Evolutionary conservation across 2,113 vertebrate genomes (phyloP), one percentile per base, ranked within the genome.

Genomic region (Calyptommatus sinebrachiatus): DNA sequence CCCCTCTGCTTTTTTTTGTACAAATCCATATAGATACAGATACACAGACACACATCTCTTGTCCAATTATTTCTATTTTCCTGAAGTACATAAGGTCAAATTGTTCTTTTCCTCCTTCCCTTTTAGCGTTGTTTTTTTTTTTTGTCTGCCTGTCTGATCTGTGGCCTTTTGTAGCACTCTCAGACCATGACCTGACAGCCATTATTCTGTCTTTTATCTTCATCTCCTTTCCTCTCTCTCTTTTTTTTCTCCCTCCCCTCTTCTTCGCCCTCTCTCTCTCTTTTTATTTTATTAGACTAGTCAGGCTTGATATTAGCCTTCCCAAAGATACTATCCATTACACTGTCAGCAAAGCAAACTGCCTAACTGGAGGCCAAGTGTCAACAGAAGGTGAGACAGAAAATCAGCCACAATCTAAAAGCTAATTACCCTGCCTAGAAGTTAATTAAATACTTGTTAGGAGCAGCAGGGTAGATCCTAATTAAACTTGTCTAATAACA

Each of bases 361-460:
- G 89, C 88, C 86, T 79, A 84, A 74, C 84, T 80, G 31, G 84
- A 91, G 95, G 92, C 93, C 92, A 91, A 92, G 94, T 93, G 94
- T 96, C 96, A 95, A 92, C 95, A 95, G 94, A 95, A 96, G 95
- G 95, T 96, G 94, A 95, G 93, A 90, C 80, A 84, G 92, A 93
- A 93, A 94, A 93, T 95, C 95, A 95, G 91, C 93, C 86, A 71
- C 91, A 88, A 94, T 96, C 94, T 94, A 91, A 81, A 93, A 93
- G 94, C 94, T 96, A 97, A 97, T 97, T 96, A 96, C 94, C 92
- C 94, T 93, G 94, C 94, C 93, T 96, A 85, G 90, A 92, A 96
- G 96, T 96, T 97, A 96, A 96, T 97, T 96, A 96, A 96, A 96
- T 92, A 93, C 92, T 91, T 95, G 96, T 95, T 95, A 95, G 94